phyloP scores from a whole-genome alignment of 2,797 vertebrate species.

The Eulemur mongoz region DNA sequence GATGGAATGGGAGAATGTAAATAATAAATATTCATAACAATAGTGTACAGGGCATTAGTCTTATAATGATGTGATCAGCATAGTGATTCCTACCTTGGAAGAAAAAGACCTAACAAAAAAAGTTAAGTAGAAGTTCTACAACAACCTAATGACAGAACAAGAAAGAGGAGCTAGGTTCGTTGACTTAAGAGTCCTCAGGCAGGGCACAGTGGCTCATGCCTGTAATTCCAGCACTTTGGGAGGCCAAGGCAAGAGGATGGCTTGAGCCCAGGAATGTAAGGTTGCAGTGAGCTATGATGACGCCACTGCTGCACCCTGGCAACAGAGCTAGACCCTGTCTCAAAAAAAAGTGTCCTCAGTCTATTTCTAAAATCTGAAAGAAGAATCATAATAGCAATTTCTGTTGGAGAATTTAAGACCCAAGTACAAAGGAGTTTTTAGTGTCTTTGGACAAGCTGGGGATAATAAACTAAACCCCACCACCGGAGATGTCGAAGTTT shows the following conservation, averaged over 20 bases:
- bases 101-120: neutral
- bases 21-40: constrained; percentile 34
- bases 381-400: constrained; percentile 24
- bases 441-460: constrained; percentile 25
- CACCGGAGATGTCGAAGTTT: neutral
- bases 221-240: no score
- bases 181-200: neutral
- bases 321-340: neutral
- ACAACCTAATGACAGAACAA: constrained; percentile 17
- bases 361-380: constrained; percentile 43
- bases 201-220: no score
- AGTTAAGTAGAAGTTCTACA: neutral
- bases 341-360: neutral
- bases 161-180: constrained; percentile 31
- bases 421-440: constrained; percentile 3
- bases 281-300: no score
- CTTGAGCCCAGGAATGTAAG: no score
- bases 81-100: neutral
- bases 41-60: neutral
- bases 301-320: no score
- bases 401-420: constrained; percentile 41
- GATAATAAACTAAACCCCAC: constrained; percentile 33
- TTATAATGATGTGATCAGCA: neutral
- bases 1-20: neutral
- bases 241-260: no score